Evolutionary conservation across 1,140 invertebrate genomes (phyloP), one percentile per base, ranked within the genome.

Genomic region (Melanaphis sacchari): DNA sequence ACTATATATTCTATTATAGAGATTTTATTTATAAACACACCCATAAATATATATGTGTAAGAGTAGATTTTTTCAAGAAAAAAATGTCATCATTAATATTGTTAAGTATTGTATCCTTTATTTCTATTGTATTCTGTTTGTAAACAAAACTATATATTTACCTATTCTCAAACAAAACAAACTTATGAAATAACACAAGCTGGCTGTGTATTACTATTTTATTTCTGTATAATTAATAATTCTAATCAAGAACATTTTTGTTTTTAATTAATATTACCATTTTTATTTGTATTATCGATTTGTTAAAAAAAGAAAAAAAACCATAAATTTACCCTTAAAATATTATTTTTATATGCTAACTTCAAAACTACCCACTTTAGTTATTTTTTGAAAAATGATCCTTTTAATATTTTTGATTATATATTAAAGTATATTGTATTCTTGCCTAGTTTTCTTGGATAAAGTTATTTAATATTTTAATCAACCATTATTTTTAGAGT

Each of bases 1-100:
- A 93, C 46, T 85, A 93, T 93, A 93, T 93, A 93, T 93, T 93
- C 91, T 93, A 93, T 93, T 93, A 31, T 93, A 85, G 81, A 93
- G 81, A 84, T 93, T 93, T 93, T 93, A 93, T 93, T 85, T 26
- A 93, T 93, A 54, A 85, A 91, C 40, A 36, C 89, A 90, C 31
- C 59, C 59, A 76, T 43, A 46, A 38, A 31, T 54, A 40, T 90
- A 41, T 90, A 66, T 54, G 46, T 52, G 2, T 85, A 93, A 54
- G 26, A 54, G 81, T 93, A 85, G 91, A 26, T 22, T 93, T 85
- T 90, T 52, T 89, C n/a, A 38, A 26, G 52, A 84, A n/a, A 36
- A 76, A 76, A 46, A 84, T 92, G 82, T 82, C 76, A 49, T 84
- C 24, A 93, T 92, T 49, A 92, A 46, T 92, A 93, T 54, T 85